Evolutionary conservation across 2,888 invertebrate genomes (phyloP), one percentile per base, ranked within the genome.

Genomic region (Tetranychus piercei): DNA sequence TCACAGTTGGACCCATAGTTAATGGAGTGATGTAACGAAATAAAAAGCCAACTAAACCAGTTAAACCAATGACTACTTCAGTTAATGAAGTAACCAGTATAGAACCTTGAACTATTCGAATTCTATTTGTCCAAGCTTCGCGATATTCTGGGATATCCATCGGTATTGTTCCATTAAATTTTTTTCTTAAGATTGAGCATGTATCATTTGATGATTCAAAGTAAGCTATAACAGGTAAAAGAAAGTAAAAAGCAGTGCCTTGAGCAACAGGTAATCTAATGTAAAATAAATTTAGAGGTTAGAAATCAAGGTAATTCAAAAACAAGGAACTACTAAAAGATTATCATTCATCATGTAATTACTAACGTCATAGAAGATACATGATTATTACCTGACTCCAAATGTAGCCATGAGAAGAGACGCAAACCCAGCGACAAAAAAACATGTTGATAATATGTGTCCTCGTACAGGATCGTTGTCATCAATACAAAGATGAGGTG

Each of bases 1-100:
- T 87, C 9, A 92, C 90, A 0, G 91, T 91, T 0, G 92, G 92
- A 0, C 88, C 89, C 74, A 92, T 90, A 0, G 91, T 90, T 76
- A 92, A 82, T 0, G 92, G 92, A 0, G 92, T 91, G 74, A 92
- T 89, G 80, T 86, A 89, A 72, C 86, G 87, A 1, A 92, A 83
- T 74, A 91, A 80, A 34, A 88, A 85, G 0, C 91, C 91, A 76
- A 91, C 87, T 15, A 91, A 83, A 1, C 92, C 92, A 20, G 81
- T 77, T 77, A 84, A 83, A 80, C 90, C 92, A 73, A 90, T 84
- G 71, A 90, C 80, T 2, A 91, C 85, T 83, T 92, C 90, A 75
- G 90, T 87, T 70, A 90, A 79, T 0, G 91, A 89, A 0, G 91
- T 87, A 0, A 90, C 87, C 2, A 90, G 88, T 20, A 92, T 90